Evolutionary conservation across 2,113 vertebrate genomes (phyloP).

Genomic region (Zeus faber): DNA sequence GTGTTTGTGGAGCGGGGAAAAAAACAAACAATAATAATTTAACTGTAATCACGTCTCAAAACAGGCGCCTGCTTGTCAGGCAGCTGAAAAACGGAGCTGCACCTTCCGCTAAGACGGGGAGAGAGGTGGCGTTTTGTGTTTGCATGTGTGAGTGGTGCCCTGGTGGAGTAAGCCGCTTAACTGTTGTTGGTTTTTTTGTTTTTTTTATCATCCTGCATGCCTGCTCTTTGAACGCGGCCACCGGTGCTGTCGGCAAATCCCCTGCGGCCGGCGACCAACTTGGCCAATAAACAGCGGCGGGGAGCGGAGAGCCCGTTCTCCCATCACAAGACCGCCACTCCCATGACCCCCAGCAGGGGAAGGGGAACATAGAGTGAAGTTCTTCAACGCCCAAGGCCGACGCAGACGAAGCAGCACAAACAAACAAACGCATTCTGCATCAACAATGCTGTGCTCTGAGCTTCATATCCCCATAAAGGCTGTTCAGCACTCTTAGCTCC

Average conservation of each 20-base stretch:
- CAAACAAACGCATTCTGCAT: background rate
- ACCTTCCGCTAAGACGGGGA: no score
- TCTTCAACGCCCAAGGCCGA: background rate
- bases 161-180: slow-evolving; percentile 30
- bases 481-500: no score
- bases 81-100: no score
- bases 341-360: slow-evolving; percentile 28
- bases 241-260: slow-evolving; percentile 27
- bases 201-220: slow-evolving; percentile 1
- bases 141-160: background rate
- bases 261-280: slow-evolving; percentile 30
- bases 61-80: no score
- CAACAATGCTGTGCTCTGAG: no score
- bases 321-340: slow-evolving; percentile 25
- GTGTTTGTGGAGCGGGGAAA: no score
- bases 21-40: no score
- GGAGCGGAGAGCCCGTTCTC: slow-evolving; percentile 14
- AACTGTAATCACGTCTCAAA: no score
- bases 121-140: background rate
- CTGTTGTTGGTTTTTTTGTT: slow-evolving; percentile 3
- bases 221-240: slow-evolving; percentile 22
- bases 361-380: slow-evolving; percentile 15
- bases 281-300: slow-evolving; percentile 21
- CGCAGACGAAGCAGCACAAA: background rate
- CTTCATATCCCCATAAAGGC: no score